Evolutionary conservation across 2,113 vertebrate genomes (phyloP), one percentile per base, ranked within the genome.

Genomic region (Apaloderma vittatum): DNA sequence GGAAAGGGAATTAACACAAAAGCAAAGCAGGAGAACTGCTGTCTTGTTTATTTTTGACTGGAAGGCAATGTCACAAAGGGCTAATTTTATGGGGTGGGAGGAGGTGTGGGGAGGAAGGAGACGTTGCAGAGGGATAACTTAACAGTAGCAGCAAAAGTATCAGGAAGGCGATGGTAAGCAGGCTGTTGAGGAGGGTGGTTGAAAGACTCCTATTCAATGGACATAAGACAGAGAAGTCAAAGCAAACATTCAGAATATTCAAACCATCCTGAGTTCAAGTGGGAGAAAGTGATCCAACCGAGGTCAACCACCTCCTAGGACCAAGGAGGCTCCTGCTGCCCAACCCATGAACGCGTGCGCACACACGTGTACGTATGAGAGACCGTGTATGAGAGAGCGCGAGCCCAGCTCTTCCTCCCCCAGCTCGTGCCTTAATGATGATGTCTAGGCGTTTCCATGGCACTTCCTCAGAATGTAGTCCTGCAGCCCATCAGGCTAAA

Each of bases 1-100:
- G 58, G 94, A 95, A 82, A 97, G 58, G 52, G 86, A 94, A 95
- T 96, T 92, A 95, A 97, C 93, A 93, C 91, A 93, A 93, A 97
- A 90, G 59, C 86, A 97, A 88, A 97, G 94, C 79, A 90, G 34
- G 3, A 83, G 36, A 49, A 27, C 83, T 62, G 29, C 70, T 27
- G 92, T 86, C 92, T 75, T 62, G 20, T 17, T 66, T 70, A 43
- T 62, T 93, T 93, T 73, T 83, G n/a, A 78, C 16, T 65, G 88
- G 68, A 88, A 90, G 61, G 48, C 43, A 46, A 19, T 15, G 23
- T 40, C 48, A 88, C 67, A 92, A 74, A 83, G 70, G 21, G 22
- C 48, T 67, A 37, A 72, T 84, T 94, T 80, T 74, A 86, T 0
- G 0, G 17, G 17, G 12, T 40, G 11, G 40, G 40, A 12, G 40